phyloP scores from a whole-genome alignment of 2,797 vertebrate genomes.

The Sphaeramia orbicularis region DNA sequence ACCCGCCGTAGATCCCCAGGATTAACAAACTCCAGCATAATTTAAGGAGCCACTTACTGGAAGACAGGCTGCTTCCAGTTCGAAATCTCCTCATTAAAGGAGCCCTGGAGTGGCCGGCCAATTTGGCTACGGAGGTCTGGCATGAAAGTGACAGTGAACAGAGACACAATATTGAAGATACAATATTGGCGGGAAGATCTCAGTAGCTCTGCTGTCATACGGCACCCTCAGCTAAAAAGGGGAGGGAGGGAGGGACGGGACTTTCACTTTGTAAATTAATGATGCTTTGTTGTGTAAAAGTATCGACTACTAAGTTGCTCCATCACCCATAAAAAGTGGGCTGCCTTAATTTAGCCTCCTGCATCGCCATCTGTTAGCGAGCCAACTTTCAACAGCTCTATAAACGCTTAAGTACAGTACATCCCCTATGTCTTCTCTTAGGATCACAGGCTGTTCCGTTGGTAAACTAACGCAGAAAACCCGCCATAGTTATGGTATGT shows the following conservation, averaged over 20 bases:
- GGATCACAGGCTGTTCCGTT: neutral
- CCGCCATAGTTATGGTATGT: neutral
- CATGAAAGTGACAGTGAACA: slow-evolving; percentile 42
- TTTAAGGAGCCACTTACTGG: slow-evolving; percentile 45
- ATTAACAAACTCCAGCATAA: slow-evolving; percentile 52
- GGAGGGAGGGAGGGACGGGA: neutral
- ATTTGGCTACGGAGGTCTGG: slow-evolving; percentile 56
- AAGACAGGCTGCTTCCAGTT: slow-evolving; percentile 40
- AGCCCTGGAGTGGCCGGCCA: slow-evolving; percentile 31
- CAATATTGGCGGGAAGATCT: slow-evolving; percentile 22
- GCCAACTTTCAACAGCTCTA: slow-evolving; percentile 18
- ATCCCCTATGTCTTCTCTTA: neutral
- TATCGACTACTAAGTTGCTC: slow-evolving; percentile 28
- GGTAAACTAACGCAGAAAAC: neutral
- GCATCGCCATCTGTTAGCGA: slow-evolving; percentile 2
- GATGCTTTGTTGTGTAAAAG: slow-evolving; percentile 17
- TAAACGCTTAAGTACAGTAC: neutral
- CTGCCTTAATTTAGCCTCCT: slow-evolving; percentile 41
- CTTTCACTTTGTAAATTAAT: slow-evolving; percentile 42
- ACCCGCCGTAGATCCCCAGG: slow-evolving; percentile 20
- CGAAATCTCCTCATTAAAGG: slow-evolving; percentile 51
- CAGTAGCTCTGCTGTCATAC: slow-evolving; percentile 6
- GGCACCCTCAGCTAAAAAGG: slow-evolving; percentile 26
- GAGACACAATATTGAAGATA: slow-evolving; percentile 36
- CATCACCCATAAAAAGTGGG: slow-evolving; percentile 18